Conservation (phyloP, 1,140 invertebrate species). For the Colletes latitarsis region DNA sequence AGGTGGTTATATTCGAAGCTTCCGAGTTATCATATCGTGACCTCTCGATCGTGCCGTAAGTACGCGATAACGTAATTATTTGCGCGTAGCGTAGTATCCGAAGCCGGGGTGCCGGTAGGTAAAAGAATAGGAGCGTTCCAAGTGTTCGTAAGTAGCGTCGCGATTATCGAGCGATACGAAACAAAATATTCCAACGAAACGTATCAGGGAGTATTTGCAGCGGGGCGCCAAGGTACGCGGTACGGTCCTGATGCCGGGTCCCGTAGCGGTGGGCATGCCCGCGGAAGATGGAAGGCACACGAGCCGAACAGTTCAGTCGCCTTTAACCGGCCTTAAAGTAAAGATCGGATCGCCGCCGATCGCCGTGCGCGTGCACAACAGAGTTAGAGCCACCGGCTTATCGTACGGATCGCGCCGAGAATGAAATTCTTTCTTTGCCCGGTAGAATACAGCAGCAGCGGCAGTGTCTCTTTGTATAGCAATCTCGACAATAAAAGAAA, state of each 20-base stretch:
- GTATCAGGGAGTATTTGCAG: background rate
- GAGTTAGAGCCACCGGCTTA: constrained; percentile 48
- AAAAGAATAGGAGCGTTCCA: background rate
- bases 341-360: constrained; percentile 48
- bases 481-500: constrained; percentile 38
- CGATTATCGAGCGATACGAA: constrained; percentile 36
- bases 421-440: constrained; percentile 62
- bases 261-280: constrained; percentile 46
- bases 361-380: constrained; percentile 44
- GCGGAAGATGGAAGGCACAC: constrained; percentile 52
- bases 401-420: constrained; percentile 58
- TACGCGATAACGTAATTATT: constrained; percentile 30
- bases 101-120: too few species aligned
- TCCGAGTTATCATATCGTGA: background rate
- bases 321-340: constrained; percentile 56
- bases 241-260: constrained; percentile 43
- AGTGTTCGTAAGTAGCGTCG: constrained; percentile 8
- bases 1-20: too few species aligned
- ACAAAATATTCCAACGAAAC: background rate
- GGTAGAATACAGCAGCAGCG: constrained; percentile 41
- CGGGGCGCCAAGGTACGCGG: background rate
- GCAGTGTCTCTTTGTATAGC: constrained; percentile 23
- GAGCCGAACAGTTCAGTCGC: constrained; percentile 50
- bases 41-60: background rate
- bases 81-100: background rate